Evolutionary conservation across 2,797 vertebrate genomes (phyloP).

Genomic region (Micromesistius poutassou): DNA sequence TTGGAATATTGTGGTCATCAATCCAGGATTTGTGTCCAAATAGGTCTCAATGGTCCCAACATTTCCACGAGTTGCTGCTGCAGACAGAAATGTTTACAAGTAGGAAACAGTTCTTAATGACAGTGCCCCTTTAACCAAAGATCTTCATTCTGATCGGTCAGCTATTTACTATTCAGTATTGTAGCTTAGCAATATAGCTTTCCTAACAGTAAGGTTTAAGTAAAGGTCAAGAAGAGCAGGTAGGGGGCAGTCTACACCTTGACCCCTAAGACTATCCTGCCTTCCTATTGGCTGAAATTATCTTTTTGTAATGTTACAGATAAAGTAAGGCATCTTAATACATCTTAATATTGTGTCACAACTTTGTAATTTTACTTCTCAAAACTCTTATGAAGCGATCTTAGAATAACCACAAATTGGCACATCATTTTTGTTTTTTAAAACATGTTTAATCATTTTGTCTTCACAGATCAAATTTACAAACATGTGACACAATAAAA

Average conservation of each 20-base stretch:
- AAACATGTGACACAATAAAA: conserved; percentile 66
- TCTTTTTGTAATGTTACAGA: background rate
- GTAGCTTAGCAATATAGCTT: no score
- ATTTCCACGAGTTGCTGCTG: background rate
- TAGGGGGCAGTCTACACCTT: background rate
- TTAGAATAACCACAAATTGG: conserved; percentile 50
- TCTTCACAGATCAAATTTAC: conserved; percentile 36
- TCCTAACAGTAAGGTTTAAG: no score
- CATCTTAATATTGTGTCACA: conserved; percentile 58
- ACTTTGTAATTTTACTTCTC: conserved; percentile 41
- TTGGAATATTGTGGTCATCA: no score
- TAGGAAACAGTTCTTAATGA: no score
- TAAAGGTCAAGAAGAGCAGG: background rate
- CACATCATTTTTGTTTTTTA: conserved; percentile 24
- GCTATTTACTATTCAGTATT: no score
- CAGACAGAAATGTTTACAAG: no score
- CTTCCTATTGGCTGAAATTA: background rate
- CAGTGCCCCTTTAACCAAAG: no score
- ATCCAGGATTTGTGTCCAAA: background rate
- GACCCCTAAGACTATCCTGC: background rate
- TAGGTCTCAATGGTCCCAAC: background rate
- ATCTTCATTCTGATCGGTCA: no score
- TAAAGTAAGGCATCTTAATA: background rate
- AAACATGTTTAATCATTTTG: conserved; percentile 44
- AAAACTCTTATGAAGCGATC: conserved; percentile 14